Percentiles rank a stretch among this genome's conserved stretches.
Conservation (phyloP, 2,113 vertebrate genomes). For the Sus scrofa region T2T-Sscrofa CM000813.6:150734001-150734500, state of each 20-base stretch:
- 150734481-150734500: conserved; percentile 33
- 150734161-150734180: too few species aligned
- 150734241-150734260: too few species aligned
- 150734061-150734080: background rate
- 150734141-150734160: too few species aligned
- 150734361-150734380: background rate
- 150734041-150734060: background rate
- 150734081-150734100: background rate
- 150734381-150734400: background rate
- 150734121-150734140: background rate
- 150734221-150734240: too few species aligned
- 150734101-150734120: background rate
- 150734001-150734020: conserved; percentile 10
- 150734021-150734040: conserved; percentile 55
- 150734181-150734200: too few species aligned
- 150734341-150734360: background rate
- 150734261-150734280: too few species aligned
- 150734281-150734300: too few species aligned
- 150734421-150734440: background rate
- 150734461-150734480: background rate
- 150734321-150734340: too few species aligned
- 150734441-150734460: background rate
- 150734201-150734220: too few species aligned
- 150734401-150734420: background rate
- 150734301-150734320: too few species aligned